Evolutionary conservation across 2,113 vertebrate genomes (phyloP), one percentile per base, ranked within the genome.

Genomic region (Catagonus wagneri): DNA sequence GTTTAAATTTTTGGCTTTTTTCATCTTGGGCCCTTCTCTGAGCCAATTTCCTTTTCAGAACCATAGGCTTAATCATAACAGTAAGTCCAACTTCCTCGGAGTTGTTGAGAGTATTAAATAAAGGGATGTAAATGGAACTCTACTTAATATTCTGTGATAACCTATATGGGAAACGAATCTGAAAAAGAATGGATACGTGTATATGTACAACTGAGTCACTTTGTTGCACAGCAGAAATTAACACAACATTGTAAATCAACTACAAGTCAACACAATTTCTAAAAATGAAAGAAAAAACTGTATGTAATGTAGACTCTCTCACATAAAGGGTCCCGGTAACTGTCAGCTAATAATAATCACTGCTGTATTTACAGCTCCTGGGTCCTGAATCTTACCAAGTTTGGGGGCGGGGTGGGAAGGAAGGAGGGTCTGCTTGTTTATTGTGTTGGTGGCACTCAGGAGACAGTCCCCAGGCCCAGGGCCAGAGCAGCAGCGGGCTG

Each of bases 341-440:
- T 66, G 56, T 68, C 61, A 68, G 36, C 25, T 93, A 86, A 80
- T 84, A 39, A 80, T 22, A 52, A 78, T 90, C 66, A 81, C 71
- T 6, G 3, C 44, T 80, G 16, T 56, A 52, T 78, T 80, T 90
- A 61, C n/a, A 69, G 58, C 1, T 0, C 27, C 56, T 61, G n/a
- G 56, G 34, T 71, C 75, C 52, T 76, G 65, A n/a, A 34, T 94
- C 39, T 92, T 78, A 36, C 61, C 34, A 86, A 88, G 52, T 90
- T 85, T 66, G 50, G 29, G 61, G 36, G 25, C 19, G 15, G 44
- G 60, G 14, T 15, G 52, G 50, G 60, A 63, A 86, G 23, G 16
- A 22, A 34, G 29, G 3, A 50, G n/a, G 25, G 19, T 83, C 14
- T 61, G 25, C 61, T 90, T 72, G 58, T 83, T 87, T 76, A 23